Percentiles rank a stretch among this genome's conserved stretches.
These are phyloP conservation scores for Poeciliopsis turneri DNA, from an alignment of 2,797 vertebrate species.

Conservation along the genomic window DNA sequence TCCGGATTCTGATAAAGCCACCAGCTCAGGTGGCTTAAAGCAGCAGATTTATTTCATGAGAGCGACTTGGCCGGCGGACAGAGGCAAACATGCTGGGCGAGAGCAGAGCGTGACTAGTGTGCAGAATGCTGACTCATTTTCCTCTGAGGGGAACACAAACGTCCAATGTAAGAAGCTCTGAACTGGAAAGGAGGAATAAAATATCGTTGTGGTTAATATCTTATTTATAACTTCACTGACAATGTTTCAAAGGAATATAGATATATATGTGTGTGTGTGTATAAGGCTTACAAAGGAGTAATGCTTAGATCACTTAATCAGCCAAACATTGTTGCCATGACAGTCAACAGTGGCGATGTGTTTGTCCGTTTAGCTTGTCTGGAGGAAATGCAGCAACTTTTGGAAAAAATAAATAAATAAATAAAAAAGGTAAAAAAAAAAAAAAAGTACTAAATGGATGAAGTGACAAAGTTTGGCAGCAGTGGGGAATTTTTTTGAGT, in stretches of 20 bases:
- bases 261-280: neutral
- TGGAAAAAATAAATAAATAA: neutral
- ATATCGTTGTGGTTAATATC: constrained; percentile 33
- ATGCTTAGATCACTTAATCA: neutral
- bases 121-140: constrained; percentile 52
- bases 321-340: constrained; percentile 10
- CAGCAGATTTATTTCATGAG: constrained; percentile 35
- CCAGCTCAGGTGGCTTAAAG: constrained; percentile 16
- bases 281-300: constrained; percentile 5
- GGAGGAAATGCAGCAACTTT: neutral
- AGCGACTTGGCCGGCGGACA: constrained; percentile 34
- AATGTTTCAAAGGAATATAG: constrained; percentile 8
- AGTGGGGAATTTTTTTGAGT: neutral
- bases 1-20: constrained; percentile 42
- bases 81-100: constrained; percentile 39
- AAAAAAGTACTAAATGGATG: neutral
- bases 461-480: neutral
- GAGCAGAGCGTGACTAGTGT: constrained; percentile 24
- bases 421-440: neutral
- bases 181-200: constrained; percentile 11
- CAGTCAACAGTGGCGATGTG: neutral
- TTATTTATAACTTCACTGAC: constrained; percentile 18
- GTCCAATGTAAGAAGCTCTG: constrained; percentile 19
- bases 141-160: constrained; percentile 28
- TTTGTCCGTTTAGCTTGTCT: neutral